Evolutionary conservation across 2,113 vertebrate genomes (phyloP).

Genomic region (Engraulis encrasicolus): DNA sequence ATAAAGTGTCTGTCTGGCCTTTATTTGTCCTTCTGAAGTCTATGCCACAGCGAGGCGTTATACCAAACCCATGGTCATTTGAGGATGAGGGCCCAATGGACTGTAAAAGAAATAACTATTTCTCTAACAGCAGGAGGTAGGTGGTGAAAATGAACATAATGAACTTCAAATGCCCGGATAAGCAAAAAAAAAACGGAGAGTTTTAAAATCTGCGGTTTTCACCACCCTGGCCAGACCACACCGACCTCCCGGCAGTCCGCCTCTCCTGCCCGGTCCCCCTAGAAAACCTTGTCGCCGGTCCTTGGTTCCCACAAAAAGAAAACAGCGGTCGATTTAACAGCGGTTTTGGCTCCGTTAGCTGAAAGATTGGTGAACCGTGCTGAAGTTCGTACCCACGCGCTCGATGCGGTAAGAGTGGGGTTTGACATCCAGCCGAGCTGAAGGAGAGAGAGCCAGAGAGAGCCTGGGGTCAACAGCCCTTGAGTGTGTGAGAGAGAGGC

Average conservation of each 20-base stretch:
- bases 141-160: neutral
- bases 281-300: neutral
- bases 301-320: slow-evolving; percentile 14
- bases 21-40: too few relatives aligned
- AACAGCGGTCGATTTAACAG: slow-evolving; percentile 6
- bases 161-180: slow-evolving; percentile 10
- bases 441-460: neutral
- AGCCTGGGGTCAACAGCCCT: neutral
- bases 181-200: neutral
- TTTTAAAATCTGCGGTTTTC: neutral
- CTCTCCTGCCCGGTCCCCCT: neutral
- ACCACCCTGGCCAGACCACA: neutral
- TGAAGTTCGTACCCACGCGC: neutral
- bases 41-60: neutral
- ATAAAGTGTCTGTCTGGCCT: too few relatives aligned
- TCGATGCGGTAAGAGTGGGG: neutral
- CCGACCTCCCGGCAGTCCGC: neutral
- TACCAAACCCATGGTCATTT: neutral
- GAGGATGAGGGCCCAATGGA: neutral
- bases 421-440: neutral
- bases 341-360: neutral
- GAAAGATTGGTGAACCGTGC: slow-evolving; percentile 9
- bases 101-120: neutral
- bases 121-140: neutral
- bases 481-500: neutral